Conservation (phyloP, 2,888 invertebrate genomes). For the Hypomecis atomaria region DNA sequence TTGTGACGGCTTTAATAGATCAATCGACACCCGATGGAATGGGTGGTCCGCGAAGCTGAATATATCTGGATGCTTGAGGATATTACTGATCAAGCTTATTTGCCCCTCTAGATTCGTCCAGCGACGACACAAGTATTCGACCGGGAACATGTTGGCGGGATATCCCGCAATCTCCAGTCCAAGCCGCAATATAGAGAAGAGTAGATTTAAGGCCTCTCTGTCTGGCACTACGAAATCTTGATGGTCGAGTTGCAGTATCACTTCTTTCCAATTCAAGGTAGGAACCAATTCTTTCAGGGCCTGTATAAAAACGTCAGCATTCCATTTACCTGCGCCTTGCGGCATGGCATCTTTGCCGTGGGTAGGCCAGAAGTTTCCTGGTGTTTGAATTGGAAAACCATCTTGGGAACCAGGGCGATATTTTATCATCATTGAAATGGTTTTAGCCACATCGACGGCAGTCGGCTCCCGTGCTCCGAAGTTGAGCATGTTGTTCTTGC, state of each 20-base stretch:
- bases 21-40: conserved; percentile 93
- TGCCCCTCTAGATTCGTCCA: conserved; percentile 98
- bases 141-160: conserved; percentile 90
- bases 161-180: conserved; percentile 92
- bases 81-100: conserved; percentile 93
- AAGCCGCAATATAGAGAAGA: conserved; percentile 92
- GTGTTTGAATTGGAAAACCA: conserved; percentile 88
- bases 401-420: conserved; percentile 87
- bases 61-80: conserved; percentile 95
- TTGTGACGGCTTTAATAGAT: conserved; percentile 96
- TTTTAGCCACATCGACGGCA: conserved; percentile 92
- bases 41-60: conserved; percentile 97
- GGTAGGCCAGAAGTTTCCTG: conserved; percentile 87
- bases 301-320: conserved; percentile 96
- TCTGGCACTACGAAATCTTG: conserved; percentile 95
- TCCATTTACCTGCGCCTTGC: conserved; percentile 90
- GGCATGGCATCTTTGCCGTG: conserved; percentile 82
- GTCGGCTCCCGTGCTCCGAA: conserved; percentile 93
- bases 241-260: conserved; percentile 96
- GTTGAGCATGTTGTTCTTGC: conserved; percentile 92
- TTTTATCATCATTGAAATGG: conserved; percentile 94
- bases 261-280: conserved; percentile 96
- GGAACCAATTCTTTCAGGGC: conserved; percentile 94
- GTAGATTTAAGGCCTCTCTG: conserved; percentile 91
- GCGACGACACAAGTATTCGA: conserved; percentile 94